Conservation (phyloP, 2,113 vertebrate genomes). For the Cyanoramphus novaezelandiae region DNA sequence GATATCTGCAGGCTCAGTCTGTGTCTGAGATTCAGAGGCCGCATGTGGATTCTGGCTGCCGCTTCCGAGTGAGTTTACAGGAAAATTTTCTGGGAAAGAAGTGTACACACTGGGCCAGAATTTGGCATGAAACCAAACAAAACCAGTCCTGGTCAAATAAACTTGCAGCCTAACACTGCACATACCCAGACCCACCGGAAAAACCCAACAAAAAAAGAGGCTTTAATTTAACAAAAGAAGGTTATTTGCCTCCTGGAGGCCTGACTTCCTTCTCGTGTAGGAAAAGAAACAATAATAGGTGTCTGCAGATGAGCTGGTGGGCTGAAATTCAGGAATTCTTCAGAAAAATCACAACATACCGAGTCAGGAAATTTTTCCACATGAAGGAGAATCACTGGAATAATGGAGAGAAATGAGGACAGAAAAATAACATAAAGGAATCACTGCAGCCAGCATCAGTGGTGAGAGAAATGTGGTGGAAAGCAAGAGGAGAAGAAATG, state of each 20-base stretch:
- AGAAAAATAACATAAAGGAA: not conserved
- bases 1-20: not conserved
- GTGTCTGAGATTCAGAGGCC: not conserved
- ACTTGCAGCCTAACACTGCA: not conserved
- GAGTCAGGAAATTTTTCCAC: not conserved
- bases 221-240: not conserved
- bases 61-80: not conserved
- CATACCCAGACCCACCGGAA: accelerated
- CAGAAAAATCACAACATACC: not conserved
- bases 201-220: not conserved
- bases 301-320: not conserved
- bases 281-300: not conserved
- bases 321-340: not conserved
- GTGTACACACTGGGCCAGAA: not conserved
- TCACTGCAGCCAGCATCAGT: not conserved
- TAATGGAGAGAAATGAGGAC: not conserved
- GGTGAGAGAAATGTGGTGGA: not conserved
- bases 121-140: not conserved
- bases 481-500: not conserved
- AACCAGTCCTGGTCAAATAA: not conserved
- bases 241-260: not conserved
- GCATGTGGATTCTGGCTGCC: not conserved
- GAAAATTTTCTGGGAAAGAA: not conserved
- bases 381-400: not conserved
- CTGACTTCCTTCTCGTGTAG: not conserved